Percentiles rank a stretch among this genome's conserved stretches.
phyloP scores from a whole-genome alignment of 2,888 invertebrate genomes.

The Pocota personata region DNA sequence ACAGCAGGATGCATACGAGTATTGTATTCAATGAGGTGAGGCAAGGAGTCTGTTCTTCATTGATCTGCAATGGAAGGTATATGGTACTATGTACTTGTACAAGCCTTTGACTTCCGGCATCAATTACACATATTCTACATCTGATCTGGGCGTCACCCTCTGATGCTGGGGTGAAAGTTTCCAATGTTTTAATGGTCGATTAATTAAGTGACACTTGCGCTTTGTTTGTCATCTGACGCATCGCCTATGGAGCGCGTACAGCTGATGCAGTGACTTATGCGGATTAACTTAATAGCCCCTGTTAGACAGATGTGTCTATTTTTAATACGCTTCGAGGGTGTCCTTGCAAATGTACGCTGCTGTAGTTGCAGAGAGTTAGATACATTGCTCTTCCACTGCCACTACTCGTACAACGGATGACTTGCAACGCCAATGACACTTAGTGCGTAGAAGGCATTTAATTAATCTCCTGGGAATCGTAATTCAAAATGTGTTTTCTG shows the following conservation, averaged over 20 bases:
- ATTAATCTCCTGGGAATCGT: slow-evolving; percentile 65
- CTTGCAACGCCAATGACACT: slow-evolving; percentile 58
- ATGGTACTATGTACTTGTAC: background rate
- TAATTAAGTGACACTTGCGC: slow-evolving; percentile 54
- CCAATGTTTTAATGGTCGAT: background rate
- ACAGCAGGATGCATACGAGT: slow-evolving; percentile 62
- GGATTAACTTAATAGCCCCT: slow-evolving; percentile 32
- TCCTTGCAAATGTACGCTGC: slow-evolving; percentile 30
- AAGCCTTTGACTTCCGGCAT: slow-evolving; percentile 47
- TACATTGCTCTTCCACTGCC: background rate
- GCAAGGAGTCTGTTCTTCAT: background rate
- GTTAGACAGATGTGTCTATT: slow-evolving; percentile 54
- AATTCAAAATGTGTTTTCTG: slow-evolving; percentile 36
- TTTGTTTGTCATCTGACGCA: slow-evolving; percentile 44
- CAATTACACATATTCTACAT: slow-evolving; percentile 22
- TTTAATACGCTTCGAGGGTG: slow-evolving; percentile 19
- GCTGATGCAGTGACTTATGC: slow-evolving; percentile 44
- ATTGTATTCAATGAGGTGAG: slow-evolving; percentile 7
- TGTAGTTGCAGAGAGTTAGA: background rate
- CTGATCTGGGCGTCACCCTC: slow-evolving; percentile 10
- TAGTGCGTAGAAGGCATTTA: slow-evolving; percentile 48
- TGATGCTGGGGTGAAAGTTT: slow-evolving; percentile 5
- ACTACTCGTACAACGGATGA: background rate
- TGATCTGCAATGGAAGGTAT: slow-evolving; percentile 32
- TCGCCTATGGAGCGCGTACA: background rate